A percentile compares a stretch with the other conserved stretches of the same genome.
Conservation (phyloP, 1,140 invertebrate species). For the Pseudomyrmex flavicornis region DNA sequence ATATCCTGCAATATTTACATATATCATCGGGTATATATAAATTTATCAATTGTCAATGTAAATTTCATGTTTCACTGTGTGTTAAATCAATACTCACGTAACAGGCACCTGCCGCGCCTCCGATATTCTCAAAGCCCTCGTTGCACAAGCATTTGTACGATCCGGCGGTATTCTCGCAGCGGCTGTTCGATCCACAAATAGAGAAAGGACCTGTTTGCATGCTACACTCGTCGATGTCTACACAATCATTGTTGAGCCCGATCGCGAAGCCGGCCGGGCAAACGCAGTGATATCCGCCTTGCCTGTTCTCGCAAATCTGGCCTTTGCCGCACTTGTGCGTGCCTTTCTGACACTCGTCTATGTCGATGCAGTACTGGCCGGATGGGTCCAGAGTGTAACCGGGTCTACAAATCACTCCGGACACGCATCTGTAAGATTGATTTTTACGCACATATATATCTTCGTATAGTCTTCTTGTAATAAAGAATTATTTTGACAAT, state of each 20-base stretch:
- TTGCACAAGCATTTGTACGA: constrained; percentile 88
- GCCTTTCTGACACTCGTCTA: constrained; percentile 89
- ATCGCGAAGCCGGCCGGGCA: constrained; percentile 87
- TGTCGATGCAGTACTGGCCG: constrained; percentile 86
- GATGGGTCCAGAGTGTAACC: constrained; percentile 88
- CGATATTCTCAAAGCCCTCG: constrained; percentile 89
- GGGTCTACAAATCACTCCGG: constrained; percentile 89
- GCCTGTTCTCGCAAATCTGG: constrained; percentile 91
- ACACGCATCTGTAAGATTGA: constrained; percentile 83
- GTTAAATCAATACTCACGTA: constrained; percentile 26
- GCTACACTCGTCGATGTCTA: constrained; percentile 89
- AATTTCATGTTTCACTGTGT: no score
- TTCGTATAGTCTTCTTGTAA: no score
- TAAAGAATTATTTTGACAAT: no score
- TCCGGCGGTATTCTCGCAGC: constrained; percentile 87
- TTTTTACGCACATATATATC: no score
- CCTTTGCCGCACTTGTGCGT: constrained; percentile 88
- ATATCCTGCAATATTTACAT: constrained; percentile 84
- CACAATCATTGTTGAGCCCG: constrained; percentile 81
- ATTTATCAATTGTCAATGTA: no score
- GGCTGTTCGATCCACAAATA: constrained; percentile 78
- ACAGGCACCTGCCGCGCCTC: constrained; percentile 85
- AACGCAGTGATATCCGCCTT: constrained; percentile 90
- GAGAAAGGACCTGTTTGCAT: constrained; percentile 73
- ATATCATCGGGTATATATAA: neutral